Percentiles rank a stretch among this genome's conserved stretches.
phyloP scores from a whole-genome alignment of 1,140 invertebrate genomes.

The Chironomus striatipennis region DNA sequence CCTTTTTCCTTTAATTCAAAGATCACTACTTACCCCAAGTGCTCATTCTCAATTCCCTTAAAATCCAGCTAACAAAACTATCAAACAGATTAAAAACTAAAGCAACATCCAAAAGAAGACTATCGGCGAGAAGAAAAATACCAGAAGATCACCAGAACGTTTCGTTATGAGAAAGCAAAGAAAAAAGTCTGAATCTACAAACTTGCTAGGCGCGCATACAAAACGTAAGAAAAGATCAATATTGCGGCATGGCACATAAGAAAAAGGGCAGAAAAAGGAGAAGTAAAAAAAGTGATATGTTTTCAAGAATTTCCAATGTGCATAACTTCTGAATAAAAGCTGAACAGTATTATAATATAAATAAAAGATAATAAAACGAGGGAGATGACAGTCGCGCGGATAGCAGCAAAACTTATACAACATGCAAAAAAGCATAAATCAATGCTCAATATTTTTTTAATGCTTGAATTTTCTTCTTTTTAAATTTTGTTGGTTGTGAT shows the following conservation, averaged over 20 bases:
- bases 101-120: not conserved
- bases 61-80: too few species aligned
- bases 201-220: not conserved
- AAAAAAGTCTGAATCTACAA: not conserved
- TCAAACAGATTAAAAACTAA: not conserved
- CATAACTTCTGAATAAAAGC: constrained; percentile 23
- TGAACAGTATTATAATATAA: constrained; percentile 21
- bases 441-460: not conserved
- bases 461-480: too few species aligned
- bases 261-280: not conserved
- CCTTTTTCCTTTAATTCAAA: too few species aligned
- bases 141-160: not conserved
- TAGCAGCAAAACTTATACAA: not conserved
- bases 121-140: not conserved
- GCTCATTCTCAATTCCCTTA: too few species aligned
- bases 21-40: too few species aligned
- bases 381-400: constrained; percentile 20
- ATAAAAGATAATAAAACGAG: constrained; percentile 22
- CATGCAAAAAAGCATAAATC: constrained; percentile 24
- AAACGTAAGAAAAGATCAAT: not conserved
- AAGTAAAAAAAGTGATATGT: constrained; percentile 15
- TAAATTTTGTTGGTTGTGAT: too few species aligned
- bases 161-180: not conserved
- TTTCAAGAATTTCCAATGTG: not conserved
- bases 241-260: not conserved